A percentile compares a stretch with the other conserved stretches of the same genome.
phyloP scores from a whole-genome alignment of 2,888 invertebrate species.

The Callosobruchus maculatus region DNA sequence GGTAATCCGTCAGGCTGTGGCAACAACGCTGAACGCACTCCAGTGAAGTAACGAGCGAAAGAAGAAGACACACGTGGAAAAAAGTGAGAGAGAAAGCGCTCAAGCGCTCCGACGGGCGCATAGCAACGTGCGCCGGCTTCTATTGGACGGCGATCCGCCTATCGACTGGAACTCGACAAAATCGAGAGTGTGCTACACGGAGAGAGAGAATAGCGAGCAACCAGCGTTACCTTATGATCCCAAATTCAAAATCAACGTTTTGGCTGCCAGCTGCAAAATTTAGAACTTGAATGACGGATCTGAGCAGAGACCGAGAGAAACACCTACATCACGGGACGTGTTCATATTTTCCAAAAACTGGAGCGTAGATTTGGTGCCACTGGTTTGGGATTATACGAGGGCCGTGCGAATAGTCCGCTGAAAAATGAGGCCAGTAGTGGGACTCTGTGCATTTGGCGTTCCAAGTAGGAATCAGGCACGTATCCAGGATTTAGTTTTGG shows the following conservation, averaged over 20 bases:
- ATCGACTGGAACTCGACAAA: constrained; percentile 29
- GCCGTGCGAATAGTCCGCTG: not conserved
- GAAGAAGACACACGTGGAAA: constrained; percentile 22
- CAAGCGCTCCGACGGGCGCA: constrained; percentile 30
- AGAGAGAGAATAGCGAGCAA: constrained; percentile 10
- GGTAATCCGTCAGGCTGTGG: too few relatives aligned
- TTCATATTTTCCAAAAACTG: not conserved
- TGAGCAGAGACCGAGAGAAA: not conserved
- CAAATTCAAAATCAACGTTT: constrained; percentile 3
- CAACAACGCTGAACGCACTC: constrained; percentile 2
- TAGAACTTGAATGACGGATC: not conserved
- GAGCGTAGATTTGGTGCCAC: too few relatives aligned
- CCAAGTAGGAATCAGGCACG: too few relatives aligned
- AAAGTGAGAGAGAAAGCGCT: constrained; percentile 25
- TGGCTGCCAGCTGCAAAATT: not conserved
- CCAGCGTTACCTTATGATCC: constrained; percentile 7
- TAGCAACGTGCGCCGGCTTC: constrained; percentile 34
- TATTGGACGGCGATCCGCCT: constrained; percentile 28
- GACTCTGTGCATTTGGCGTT: too few relatives aligned
- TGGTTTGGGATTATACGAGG: not conserved
- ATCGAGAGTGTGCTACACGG: constrained; percentile 31
- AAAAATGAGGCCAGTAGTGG: too few relatives aligned
- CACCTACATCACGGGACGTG: not conserved
- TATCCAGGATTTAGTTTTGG: too few relatives aligned
- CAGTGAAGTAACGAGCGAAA: constrained; percentile 19